Conservation (phyloP, 2,797 vertebrate species). For the Tenualosa thibaudeaui region DNA sequence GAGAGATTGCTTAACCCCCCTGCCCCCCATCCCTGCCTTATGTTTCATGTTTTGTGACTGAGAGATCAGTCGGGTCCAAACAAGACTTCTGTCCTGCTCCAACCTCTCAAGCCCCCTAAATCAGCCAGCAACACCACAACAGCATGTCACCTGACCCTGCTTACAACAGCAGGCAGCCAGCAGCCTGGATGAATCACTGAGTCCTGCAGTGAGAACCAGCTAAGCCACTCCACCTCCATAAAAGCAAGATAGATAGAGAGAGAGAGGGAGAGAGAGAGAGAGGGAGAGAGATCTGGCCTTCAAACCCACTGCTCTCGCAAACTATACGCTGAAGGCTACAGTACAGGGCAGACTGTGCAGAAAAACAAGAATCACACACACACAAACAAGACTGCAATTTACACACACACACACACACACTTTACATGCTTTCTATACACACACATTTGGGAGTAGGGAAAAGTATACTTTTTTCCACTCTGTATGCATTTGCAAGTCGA, state of each 20-base stretch:
- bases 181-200: not conserved
- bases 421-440: not conserved
- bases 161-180: not conserved
- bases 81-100: not conserved
- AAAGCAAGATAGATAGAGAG: not conserved
- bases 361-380: not conserved
- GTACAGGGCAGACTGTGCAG: conserved; percentile 4
- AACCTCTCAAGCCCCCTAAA: not conserved
- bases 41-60: not conserved
- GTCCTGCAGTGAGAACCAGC: not conserved
- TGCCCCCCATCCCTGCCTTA: too few species aligned
- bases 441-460: not conserved
- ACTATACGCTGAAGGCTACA: not conserved
- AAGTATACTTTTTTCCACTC: not conserved
- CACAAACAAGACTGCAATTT: not conserved
- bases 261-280: not conserved
- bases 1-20: not conserved
- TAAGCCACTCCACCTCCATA: conserved; percentile 20
- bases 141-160: conserved; percentile 4
- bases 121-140: not conserved
- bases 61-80: not conserved
- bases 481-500: not conserved
- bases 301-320: not conserved
- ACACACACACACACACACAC: not conserved
- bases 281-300: not conserved